A percentile compares a stretch with the other conserved stretches of the same genome.
These are phyloP conservation scores for Drosophila nasuta DNA, from an alignment of 1,140 invertebrate genomes.

Conservation along the genomic window DNA sequence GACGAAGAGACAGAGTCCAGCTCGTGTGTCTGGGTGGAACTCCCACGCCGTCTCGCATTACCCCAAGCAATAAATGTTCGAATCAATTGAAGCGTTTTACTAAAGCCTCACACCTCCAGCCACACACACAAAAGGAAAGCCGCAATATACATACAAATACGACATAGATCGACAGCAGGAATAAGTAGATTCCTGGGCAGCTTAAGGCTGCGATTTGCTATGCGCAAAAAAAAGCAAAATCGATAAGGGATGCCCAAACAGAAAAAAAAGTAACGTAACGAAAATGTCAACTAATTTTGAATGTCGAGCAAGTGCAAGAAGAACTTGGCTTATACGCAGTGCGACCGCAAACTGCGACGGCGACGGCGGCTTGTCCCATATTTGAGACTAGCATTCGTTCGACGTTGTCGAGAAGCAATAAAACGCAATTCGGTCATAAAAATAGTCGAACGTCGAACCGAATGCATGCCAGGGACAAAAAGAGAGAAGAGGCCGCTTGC, in stretches of 20 bases:
- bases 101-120: slow-evolving; percentile 68
- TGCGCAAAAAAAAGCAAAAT: slow-evolving; percentile 61
- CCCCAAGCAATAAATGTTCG: slow-evolving; percentile 79
- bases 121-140: no score
- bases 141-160: slow-evolving; percentile 24
- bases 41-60: slow-evolving; percentile 57
- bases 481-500: slow-evolving; percentile 27
- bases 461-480: slow-evolving; percentile 54
- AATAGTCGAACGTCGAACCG: slow-evolving; percentile 77
- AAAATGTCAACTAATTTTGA: slow-evolving; percentile 80
- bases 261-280: slow-evolving; percentile 9
- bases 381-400: slow-evolving; percentile 53
- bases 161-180: slow-evolving; percentile 59
- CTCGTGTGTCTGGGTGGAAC: slow-evolving; percentile 38
- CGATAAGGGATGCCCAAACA: slow-evolving; percentile 62
- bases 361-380: slow-evolving; percentile 26
- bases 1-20: neutral
- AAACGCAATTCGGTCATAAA: slow-evolving; percentile 83
- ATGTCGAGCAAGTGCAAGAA: slow-evolving; percentile 51
- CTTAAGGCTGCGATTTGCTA: slow-evolving; percentile 78
- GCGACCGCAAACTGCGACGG: slow-evolving; percentile 6
- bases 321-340: slow-evolving; percentile 40
- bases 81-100: slow-evolving; percentile 82
- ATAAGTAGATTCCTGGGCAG: slow-evolving; percentile 69
- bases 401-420: slow-evolving; percentile 67